Base-by-base conservation (phyloP, 37 sponge, comb jelly and placozoan species). In the Theonella swinhoei region DNA sequence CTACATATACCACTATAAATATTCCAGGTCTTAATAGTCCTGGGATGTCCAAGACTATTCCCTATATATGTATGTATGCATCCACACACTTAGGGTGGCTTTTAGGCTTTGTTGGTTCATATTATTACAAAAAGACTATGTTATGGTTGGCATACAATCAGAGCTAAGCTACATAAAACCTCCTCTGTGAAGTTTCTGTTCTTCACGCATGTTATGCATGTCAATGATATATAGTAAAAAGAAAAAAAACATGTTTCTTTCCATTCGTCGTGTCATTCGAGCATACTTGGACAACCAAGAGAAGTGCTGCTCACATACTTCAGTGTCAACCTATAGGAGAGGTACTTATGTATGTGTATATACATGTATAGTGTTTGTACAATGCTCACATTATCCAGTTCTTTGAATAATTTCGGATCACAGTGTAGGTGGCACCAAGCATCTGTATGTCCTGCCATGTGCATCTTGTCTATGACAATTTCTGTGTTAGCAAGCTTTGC, bases 361-460 rank as follows among this genome's bases (percentile, higher is more conserved):
- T 23, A 78, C 35, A 72, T 2, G n/a, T 26, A 26, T 19, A 26
- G 37, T 72, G 4, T 4, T 5, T 72, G 4, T 72, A 26, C n/a
- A 5, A 72, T 2, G 25, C 5, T 63, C 63, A 78, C 79, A 33
- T 35, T 17, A 2, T 78, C 63, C 79, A 78, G 63, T 2, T 78
- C 67, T 22, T 3, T 3, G 32, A 61, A 78, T 4, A 78, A 36
- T 25, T 78, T 20, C 23, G 79, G 65, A 64, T 78, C 40, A 35
- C 79, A 78, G 42, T 20, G 2, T 25, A 28, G 14, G 33, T 62
- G 62, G 39, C 79, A 78, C 65, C 79, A 78, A 4, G 62, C 3
- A 36, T 78, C 79, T 23, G 63, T 37, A 32, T 78, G 79, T 28
- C 79, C 79, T n/a, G 79, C 79, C 79, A 78, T 78, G 79, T 78